Evolutionary conservation across 2,888 invertebrate species (phyloP).

Genomic region (Drosophila mulleri): DNA sequence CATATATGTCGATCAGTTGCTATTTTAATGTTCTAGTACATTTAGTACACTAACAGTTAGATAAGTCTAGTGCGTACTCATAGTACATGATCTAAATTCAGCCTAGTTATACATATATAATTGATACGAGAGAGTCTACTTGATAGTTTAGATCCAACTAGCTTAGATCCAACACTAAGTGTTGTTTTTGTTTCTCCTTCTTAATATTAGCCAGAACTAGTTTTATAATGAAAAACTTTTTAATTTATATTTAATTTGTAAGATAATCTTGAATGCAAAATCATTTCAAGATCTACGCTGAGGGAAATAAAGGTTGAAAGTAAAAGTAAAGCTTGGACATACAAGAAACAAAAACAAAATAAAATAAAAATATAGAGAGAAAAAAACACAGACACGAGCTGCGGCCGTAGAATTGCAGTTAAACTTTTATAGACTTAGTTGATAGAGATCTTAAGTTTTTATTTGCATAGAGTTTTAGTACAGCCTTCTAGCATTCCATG

Average conservation of each 20-base stretch:
- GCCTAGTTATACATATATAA: slow-evolving; percentile 39
- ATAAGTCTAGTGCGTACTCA: slow-evolving; percentile 14
- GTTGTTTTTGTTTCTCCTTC: slow-evolving; percentile 60
- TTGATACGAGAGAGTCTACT: slow-evolving; percentile 59
- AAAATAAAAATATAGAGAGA: slow-evolving; percentile 1
- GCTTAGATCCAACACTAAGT: slow-evolving; percentile 67
- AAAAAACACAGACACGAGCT: slow-evolving; percentile 18
- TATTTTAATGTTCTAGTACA: not conserved
- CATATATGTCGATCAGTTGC: slow-evolving; percentile 4
- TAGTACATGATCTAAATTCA: slow-evolving; percentile 33
- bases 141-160: slow-evolving; percentile 36
- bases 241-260: slow-evolving; percentile 68
- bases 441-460: slow-evolving; percentile 42
- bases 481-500: slow-evolving; percentile 70
- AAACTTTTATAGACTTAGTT: slow-evolving; percentile 53
- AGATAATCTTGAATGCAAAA: slow-evolving; percentile 65
- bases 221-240: slow-evolving; percentile 17
- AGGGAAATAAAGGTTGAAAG: slow-evolving; percentile 78
- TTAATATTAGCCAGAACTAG: slow-evolving; percentile 23
- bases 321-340: slow-evolving; percentile 54
- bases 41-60: slow-evolving; percentile 1
- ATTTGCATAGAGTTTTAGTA: slow-evolving; percentile 42
- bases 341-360: slow-evolving; percentile 12
- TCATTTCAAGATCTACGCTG: slow-evolving; percentile 60
- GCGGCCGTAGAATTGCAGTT: slow-evolving; percentile 66